Evolutionary conservation across 2,797 vertebrate genomes (phyloP).

Genomic region (Limnodromus scolopaceus): DNA sequence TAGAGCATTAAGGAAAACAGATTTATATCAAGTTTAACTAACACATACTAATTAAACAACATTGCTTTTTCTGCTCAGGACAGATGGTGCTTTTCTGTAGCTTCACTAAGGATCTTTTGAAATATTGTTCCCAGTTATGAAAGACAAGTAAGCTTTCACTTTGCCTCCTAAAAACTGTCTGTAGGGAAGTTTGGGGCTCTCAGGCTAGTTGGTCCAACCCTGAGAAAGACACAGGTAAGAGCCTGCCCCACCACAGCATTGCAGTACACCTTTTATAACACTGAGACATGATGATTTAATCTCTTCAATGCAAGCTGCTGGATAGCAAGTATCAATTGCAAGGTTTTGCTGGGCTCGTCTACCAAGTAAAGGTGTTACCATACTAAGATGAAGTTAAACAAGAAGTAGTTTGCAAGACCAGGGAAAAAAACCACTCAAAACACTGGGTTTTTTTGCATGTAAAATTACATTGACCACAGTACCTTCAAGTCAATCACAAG

Average conservation of each 20-base stretch:
- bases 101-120: constrained; percentile 31
- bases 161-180: neutral
- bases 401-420: neutral
- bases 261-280: neutral
- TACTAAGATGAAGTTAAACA: neutral
- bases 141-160: constrained; percentile 3
- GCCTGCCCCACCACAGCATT: neutral
- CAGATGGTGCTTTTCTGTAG: constrained; percentile 58
- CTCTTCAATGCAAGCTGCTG: neutral
- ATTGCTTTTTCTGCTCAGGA: constrained; percentile 10
- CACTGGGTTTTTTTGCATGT: neutral
- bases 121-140: constrained; percentile 38
- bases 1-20: neutral
- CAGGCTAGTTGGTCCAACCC: neutral
- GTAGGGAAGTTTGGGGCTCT: neutral
- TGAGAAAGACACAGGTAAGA: neutral
- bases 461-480: neutral
- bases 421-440: neutral
- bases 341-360: neutral
- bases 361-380: neutral
- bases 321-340: neutral
- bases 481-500: neutral
- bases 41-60: constrained; percentile 30
- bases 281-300: neutral
- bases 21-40: constrained; percentile 27